Conservation (phyloP, 2,888 invertebrate species). For the Ceriagrion tenellum region DNA sequence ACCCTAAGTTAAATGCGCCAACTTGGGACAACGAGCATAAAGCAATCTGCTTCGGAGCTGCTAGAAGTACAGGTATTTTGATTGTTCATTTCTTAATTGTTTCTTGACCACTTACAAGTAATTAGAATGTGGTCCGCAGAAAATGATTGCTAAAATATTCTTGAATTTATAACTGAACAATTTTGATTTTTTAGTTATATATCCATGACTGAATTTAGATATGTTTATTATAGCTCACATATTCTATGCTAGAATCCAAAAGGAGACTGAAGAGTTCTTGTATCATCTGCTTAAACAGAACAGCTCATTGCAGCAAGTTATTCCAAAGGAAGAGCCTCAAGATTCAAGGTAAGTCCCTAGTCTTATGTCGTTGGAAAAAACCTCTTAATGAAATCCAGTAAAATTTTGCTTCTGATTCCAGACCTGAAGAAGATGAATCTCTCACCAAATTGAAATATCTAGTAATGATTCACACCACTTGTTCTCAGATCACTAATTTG, state of each 20-base stretch:
- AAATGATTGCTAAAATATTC: not conserved
- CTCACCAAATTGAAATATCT: slow-evolving; percentile 12
- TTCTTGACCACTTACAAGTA: no score
- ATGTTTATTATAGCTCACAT: not conserved
- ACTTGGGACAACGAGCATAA: not conserved
- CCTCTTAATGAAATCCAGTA: not conserved
- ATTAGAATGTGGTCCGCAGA: no score
- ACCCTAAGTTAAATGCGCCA: not conserved
- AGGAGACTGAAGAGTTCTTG: slow-evolving; percentile 44
- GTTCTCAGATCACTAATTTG: slow-evolving; percentile 46
- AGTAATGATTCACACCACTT: slow-evolving; percentile 42
- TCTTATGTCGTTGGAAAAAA: not conserved
- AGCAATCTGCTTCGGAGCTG: not conserved
- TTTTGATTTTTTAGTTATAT: not conserved
- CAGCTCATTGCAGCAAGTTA: not conserved
- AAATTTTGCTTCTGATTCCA: not conserved
- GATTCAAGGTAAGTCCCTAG: not conserved
- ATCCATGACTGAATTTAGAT: not conserved
- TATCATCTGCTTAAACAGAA: not conserved
- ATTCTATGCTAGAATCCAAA: slow-evolving; percentile 17
- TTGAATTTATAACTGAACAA: not conserved
- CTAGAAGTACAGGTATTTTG: slow-evolving; percentile 1
- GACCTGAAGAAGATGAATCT: not conserved
- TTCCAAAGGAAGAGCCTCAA: not conserved
- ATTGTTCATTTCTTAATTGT: no score